These are phyloP conservation scores for Scaptomyza polygonia DNA, from an alignment of 2,888 invertebrate species.

Conservation along the genomic window DNA sequence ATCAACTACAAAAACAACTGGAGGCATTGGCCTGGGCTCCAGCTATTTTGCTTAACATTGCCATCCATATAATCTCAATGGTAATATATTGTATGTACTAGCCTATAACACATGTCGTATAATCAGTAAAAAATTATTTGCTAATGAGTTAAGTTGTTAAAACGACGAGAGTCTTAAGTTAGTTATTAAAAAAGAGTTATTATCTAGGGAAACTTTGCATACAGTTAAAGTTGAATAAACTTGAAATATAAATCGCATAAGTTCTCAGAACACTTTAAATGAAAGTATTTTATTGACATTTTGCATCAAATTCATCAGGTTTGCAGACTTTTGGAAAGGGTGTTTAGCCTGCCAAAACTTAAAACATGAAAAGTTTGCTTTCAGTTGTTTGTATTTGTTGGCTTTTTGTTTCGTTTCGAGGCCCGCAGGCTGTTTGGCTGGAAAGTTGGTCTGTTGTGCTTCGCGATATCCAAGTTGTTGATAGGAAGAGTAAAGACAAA, in stretches of 20 bases:
- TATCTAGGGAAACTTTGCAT: neutral
- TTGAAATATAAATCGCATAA: neutral
- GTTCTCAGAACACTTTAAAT: no score
- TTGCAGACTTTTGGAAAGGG: conserved; percentile 12
- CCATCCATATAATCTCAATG: conserved; percentile 49
- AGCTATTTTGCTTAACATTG: conserved; percentile 68
- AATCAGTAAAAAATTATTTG: conserved; percentile 11
- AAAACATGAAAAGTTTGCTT: conserved; percentile 6
- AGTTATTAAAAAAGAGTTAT: neutral
- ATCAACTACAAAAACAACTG: conserved; percentile 2
- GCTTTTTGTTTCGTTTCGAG: conserved; percentile 6
- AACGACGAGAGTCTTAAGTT: neutral
- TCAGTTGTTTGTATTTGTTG: conserved; percentile 16
- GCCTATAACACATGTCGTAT: conserved; percentile 2
- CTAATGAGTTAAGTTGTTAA: conserved; percentile 6
- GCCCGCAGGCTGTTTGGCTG: conserved; percentile 41
- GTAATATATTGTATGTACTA: conserved; percentile 54
- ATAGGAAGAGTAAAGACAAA: conserved; percentile 45
- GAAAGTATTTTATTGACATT: no score
- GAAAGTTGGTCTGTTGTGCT: conserved; percentile 45
- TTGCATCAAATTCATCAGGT: no score
- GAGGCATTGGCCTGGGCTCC: conserved; percentile 47
- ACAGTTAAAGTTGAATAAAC: neutral
- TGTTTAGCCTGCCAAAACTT: conserved; percentile 28
- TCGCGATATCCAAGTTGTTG: conserved; percentile 29